Conservation (phyloP, 1,140 invertebrate genomes). For the Episyrphus balteatus region DNA sequence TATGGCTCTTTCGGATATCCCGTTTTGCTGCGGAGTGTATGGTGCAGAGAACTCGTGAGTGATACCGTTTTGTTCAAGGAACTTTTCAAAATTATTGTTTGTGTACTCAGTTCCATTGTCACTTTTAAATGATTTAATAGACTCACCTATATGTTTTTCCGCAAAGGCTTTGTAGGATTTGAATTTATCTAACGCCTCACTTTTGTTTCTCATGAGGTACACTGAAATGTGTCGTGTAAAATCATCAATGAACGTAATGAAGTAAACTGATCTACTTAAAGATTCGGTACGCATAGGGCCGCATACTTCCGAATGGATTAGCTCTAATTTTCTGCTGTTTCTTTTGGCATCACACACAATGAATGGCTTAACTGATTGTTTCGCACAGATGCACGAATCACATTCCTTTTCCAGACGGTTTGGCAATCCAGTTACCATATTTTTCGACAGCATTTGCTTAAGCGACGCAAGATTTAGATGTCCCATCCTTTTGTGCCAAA, state of each 20-base stretch:
- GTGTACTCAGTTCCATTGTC: conserved; percentile 26
- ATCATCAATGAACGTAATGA: conserved; percentile 35
- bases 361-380: not conserved
- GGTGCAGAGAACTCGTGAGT: conserved; percentile 9
- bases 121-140: conserved; percentile 3
- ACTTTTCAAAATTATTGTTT: conserved; percentile 18
- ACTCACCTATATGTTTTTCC: not conserved
- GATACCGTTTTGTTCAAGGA: conserved; percentile 9
- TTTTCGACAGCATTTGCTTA: not conserved
- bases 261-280: conserved; percentile 25
- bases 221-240: conserved; percentile 24
- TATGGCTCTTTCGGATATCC: conserved; percentile 9
- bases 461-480: conserved; percentile 4
- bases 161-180: conserved; percentile 1
- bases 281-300: conserved; percentile 31
- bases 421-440: conserved; percentile 1
- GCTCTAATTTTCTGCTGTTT: conserved; percentile 9
- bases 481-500: conserved; percentile 4
- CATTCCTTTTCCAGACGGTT: not conserved
- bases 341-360: not conserved
- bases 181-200: conserved; percentile 10
- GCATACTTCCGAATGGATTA: conserved; percentile 33
- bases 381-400: not conserved
- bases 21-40: conserved; percentile 10
- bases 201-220: conserved; percentile 27